phyloP scores from a whole-genome alignment of 92 coral and sea anemone genomes.

The Zoanthus sansibaricus region DNA sequence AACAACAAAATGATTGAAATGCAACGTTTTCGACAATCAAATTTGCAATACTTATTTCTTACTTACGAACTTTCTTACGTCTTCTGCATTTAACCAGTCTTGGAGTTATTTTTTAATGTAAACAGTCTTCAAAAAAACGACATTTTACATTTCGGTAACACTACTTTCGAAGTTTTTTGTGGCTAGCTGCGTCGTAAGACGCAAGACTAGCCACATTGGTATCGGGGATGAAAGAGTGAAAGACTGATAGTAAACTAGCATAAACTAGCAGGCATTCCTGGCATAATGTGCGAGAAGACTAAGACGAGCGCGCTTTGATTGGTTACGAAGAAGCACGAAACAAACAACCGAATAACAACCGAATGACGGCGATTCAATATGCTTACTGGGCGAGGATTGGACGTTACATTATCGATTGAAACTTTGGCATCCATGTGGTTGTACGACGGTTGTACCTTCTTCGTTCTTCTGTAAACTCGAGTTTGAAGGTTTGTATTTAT shows the following conservation, averaged over 20 bases:
- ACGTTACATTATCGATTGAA: constrained; percentile 6
- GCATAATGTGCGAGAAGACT: constrained; percentile 5
- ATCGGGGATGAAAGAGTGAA: constrained; percentile 9
- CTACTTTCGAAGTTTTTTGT: background rate
- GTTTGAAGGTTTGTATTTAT: constrained; percentile 5
- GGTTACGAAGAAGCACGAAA: constrained; percentile 9
- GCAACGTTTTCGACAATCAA: too few relatives aligned
- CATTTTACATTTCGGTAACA: too few relatives aligned
- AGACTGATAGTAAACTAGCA: constrained; percentile 7
- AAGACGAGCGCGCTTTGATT: constrained; percentile 9
- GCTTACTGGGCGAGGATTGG: constrained; percentile 11
- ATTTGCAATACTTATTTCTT: too few relatives aligned
- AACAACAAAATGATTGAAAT: too few relatives aligned
- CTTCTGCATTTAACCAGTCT: too few relatives aligned
- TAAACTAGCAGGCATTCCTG: constrained; percentile 9
- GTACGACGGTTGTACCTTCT: constrained; percentile 2
- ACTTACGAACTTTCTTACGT: too few relatives aligned
- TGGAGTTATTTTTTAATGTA: too few relatives aligned
- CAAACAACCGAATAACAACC: constrained; percentile 8
- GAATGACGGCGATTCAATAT: constrained; percentile 8
- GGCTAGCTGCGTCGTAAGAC: constrained; percentile 11
- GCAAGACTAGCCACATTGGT: constrained; percentile 9
- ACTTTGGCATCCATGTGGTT: constrained; percentile 6
- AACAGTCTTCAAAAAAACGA: too few relatives aligned
- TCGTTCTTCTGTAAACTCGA: constrained; percentile 8